phyloP scores from a whole-genome alignment of 2,888 invertebrate species.

The Mylabris sibirica region DNA sequence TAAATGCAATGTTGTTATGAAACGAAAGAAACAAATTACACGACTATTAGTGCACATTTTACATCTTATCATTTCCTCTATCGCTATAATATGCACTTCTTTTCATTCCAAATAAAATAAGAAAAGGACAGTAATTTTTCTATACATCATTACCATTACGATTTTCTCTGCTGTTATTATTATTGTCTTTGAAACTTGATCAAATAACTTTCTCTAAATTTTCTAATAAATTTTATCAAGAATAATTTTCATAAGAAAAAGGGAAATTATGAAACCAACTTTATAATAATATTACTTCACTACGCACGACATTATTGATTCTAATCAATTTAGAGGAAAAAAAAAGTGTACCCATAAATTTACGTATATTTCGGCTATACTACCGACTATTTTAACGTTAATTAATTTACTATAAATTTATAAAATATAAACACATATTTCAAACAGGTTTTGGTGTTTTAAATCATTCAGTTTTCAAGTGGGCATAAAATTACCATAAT shows the following conservation, averaged over 20 bases:
- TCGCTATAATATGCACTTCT: neutral
- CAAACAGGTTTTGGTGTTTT: conserved; percentile 31
- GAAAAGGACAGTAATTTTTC: neutral
- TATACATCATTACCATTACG: neutral
- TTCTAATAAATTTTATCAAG: neutral
- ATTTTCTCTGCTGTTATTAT: neutral
- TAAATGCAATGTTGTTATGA: neutral
- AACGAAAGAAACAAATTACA: conserved; percentile 5
- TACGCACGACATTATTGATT: neutral
- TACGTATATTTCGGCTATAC: neutral
- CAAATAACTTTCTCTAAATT: neutral
- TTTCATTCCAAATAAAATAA: neutral
- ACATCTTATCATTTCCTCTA: neutral
- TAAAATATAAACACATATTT: conserved; percentile 15
- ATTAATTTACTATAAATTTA: conserved; percentile 1
- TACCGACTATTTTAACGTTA: neutral
- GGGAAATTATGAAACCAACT: too few relatives aligned
- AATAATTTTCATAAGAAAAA: too few relatives aligned
- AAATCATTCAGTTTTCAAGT: conserved; percentile 28
- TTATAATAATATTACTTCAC: too few relatives aligned
- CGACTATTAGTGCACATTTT: neutral
- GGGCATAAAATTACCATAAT: conserved; percentile 32
- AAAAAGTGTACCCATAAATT: neutral
- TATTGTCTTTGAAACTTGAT: neutral
- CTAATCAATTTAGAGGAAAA: neutral